Conservation (phyloP, 53 echinoderm and acorn worm genomes). For the Glandiceps talaboti region DNA sequence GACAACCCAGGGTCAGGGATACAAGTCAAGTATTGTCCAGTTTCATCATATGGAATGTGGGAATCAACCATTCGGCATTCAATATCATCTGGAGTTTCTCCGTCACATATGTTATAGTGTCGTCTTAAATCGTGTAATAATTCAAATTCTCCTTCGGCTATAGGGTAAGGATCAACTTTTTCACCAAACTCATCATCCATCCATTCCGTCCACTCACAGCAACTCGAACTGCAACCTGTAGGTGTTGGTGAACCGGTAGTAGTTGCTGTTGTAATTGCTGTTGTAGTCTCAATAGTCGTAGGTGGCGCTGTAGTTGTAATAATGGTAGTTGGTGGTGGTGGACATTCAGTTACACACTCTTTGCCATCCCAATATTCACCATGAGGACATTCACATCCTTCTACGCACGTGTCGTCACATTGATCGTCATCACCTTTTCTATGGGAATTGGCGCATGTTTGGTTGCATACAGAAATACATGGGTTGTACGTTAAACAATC, state of each 20-base stretch:
- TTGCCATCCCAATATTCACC: not conserved
- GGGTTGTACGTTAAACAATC: not conserved
- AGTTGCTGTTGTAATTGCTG: constrained; percentile 1
- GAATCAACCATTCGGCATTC: constrained; percentile 5
- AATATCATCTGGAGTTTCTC: constrained; percentile 11
- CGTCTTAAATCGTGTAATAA: constrained; percentile 12
- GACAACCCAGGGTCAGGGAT: constrained; percentile 3
- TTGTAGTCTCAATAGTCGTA: constrained; percentile 5
- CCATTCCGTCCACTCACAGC: not conserved
- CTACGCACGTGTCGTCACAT: not conserved
- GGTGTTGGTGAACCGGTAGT: not conserved
- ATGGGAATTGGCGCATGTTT: not conserved
- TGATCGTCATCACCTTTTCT: not conserved
- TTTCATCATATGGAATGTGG: not conserved
- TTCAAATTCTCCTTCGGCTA: constrained; percentile 6
- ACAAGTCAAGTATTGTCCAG: constrained; percentile 10
- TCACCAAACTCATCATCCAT: constrained; percentile 31
- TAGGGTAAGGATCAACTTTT: constrained; percentile 1
- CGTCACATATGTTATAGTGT: constrained; percentile 13
- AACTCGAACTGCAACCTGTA: too few relatives aligned
- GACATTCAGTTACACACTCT: not conserved
- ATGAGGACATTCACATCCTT: not conserved
- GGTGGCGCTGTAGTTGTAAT: constrained; percentile 11
- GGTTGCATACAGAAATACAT: not conserved
- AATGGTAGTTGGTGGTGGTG: constrained; percentile 6